phyloP scores from a whole-genome alignment of 2,888 invertebrate genomes.

The Taphrorychus bicolor region DNA sequence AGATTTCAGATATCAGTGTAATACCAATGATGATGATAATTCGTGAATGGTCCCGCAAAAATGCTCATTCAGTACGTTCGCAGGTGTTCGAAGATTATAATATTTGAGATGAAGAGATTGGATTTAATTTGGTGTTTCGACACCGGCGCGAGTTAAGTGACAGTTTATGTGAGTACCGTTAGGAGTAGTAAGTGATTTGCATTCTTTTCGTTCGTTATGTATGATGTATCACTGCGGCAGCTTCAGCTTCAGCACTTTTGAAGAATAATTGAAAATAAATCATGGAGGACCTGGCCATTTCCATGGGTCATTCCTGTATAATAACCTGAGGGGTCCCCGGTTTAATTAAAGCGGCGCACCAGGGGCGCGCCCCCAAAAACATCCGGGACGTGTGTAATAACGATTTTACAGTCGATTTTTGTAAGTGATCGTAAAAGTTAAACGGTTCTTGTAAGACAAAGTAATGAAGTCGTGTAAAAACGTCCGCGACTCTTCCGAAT shows the following conservation, averaged over 20 bases:
- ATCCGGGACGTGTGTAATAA: too few species aligned
- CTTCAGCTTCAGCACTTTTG: too few species aligned
- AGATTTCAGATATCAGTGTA: too few species aligned
- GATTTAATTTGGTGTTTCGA: neutral
- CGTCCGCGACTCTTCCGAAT: neutral
- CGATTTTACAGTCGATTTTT: too few species aligned
- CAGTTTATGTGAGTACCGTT: too few species aligned
- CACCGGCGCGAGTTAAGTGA: too few species aligned
- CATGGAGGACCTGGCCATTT: neutral
- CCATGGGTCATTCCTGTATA: neutral
- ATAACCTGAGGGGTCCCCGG: neutral
- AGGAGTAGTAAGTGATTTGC: too few species aligned
- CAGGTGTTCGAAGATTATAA: neutral
- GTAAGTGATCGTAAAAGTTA: too few species aligned
- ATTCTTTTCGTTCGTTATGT: too few species aligned
- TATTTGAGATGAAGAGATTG: neutral
- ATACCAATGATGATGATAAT: neutral
- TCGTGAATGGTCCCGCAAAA: neutral
- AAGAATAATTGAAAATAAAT: neutral
- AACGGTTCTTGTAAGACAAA: too few species aligned
- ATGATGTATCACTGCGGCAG: too few species aligned
- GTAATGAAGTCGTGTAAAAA: neutral
- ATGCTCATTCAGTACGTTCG: neutral
- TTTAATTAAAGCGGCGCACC: neutral
- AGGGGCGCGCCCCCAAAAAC: neutral